Evolutionary conservation across 2,888 invertebrate species (phyloP).

Genomic region (Pachydiplax longipennis): DNA sequence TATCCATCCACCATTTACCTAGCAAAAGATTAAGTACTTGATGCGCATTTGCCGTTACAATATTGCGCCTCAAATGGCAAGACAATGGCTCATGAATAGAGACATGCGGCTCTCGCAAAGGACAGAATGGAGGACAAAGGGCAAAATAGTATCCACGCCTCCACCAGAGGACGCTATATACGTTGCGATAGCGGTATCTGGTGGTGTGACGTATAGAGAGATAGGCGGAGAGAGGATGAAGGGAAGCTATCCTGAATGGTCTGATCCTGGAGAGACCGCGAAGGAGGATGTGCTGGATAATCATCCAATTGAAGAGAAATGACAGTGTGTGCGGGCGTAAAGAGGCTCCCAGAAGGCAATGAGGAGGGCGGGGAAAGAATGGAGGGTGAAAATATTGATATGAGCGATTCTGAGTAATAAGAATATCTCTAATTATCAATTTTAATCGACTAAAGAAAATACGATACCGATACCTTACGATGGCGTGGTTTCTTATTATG

Average conservation of each 20-base stretch:
- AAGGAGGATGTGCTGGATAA: constrained; percentile 33
- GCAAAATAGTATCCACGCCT: neutral
- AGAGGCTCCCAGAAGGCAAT: neutral
- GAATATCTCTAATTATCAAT: too few relatives aligned
- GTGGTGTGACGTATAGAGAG: neutral
- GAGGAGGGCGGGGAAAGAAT: neutral
- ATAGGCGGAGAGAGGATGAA: neutral
- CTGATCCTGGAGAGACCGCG: neutral
- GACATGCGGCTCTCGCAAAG: neutral
- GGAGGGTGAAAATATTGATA: neutral
- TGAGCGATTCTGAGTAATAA: neutral
- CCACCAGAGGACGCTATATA: neutral
- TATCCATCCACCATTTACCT: too few relatives aligned
- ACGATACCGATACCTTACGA: too few relatives aligned
- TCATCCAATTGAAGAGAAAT: constrained; percentile 25
- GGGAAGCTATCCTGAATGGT: constrained; percentile 26
- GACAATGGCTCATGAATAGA: neutral
- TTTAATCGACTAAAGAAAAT: too few relatives aligned
- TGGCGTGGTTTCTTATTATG: too few relatives aligned
- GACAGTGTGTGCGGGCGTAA: neutral
- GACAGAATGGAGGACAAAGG: neutral
- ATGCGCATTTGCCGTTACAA: too few relatives aligned
- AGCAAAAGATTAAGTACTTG: too few relatives aligned
- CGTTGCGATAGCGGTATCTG: neutral
- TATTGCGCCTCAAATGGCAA: too few relatives aligned